phyloP scores from a whole-genome alignment of 2,888 invertebrate genomes.

The Philereme transversata region DNA sequence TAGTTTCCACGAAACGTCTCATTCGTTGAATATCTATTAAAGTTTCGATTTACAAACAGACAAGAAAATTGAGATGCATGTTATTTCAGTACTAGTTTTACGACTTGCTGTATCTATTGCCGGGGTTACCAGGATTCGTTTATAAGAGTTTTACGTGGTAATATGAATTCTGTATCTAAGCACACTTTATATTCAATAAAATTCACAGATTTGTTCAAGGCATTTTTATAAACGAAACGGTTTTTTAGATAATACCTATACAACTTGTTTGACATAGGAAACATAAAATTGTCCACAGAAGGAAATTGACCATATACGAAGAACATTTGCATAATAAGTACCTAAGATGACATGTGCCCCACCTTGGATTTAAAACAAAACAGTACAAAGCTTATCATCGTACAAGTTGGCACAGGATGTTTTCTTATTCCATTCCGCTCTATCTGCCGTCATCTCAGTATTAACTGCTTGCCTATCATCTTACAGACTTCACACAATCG shows the following conservation, averaged over 20 bases:
- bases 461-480: too few relatives aligned
- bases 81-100: slow-evolving; percentile 45
- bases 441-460: too few relatives aligned
- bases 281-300: slow-evolving; percentile 36
- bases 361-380: slow-evolving; percentile 44
- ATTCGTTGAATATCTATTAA: slow-evolving; percentile 20
- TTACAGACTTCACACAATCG: too few relatives aligned
- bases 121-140: slow-evolving; percentile 9
- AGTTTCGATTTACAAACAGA: slow-evolving; percentile 31
- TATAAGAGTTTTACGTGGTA: slow-evolving; percentile 6
- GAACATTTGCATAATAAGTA: slow-evolving; percentile 48
- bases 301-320: slow-evolving; percentile 45
- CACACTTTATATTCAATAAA: not conserved
- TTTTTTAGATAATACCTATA: slow-evolving; percentile 10
- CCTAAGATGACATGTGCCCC: slow-evolving; percentile 45
- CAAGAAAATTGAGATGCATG: slow-evolving; percentile 30
- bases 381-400: slow-evolving; percentile 13
- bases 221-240: not conserved
- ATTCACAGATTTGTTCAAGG: not conserved
- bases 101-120: slow-evolving; percentile 30
- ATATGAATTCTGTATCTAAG: not conserved
- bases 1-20: slow-evolving; percentile 12
- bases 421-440: too few relatives aligned
- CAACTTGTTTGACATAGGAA: slow-evolving; percentile 27
- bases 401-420: too few relatives aligned